phyloP scores from a whole-genome alignment of 2,113 vertebrate species.

The Mus spicilegus region DNA sequence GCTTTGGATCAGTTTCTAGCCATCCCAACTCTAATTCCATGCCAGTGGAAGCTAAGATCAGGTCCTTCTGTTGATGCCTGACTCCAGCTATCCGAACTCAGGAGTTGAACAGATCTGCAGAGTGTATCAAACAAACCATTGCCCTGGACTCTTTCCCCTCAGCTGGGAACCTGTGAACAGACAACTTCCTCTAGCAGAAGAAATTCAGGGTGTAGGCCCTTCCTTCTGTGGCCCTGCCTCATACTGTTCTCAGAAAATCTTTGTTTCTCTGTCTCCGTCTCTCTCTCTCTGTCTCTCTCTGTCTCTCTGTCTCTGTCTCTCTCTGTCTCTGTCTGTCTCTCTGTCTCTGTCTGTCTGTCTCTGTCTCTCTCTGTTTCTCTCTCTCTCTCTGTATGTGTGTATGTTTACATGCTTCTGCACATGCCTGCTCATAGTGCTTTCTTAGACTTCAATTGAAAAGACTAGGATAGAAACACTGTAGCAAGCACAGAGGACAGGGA shows the following conservation, averaged over 20 bases:
- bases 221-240: neutral
- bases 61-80: neutral
- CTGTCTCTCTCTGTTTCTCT: too few relatives aligned
- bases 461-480: neutral
- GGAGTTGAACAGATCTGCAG: neutral
- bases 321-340: too few relatives aligned
- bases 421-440: neutral
- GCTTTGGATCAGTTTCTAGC: neutral
- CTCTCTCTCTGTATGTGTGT: neutral
- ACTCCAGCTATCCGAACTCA: neutral
- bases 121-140: neutral
- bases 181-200: neutral
- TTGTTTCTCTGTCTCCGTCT: too few relatives aligned
- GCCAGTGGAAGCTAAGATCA: neutral
- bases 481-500: neutral
- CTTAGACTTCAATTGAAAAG: constrained; percentile 17
- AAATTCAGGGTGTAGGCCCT: neutral
- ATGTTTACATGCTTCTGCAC: neutral
- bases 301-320: too few relatives aligned
- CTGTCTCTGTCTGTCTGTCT: too few relatives aligned
- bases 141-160: too few relatives aligned
- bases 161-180: neutral
- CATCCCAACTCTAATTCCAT: neutral
- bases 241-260: neutral
- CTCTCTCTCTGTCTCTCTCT: too few relatives aligned